Percentiles rank a stretch among this genome's conserved stretches.
Conservation (phyloP, 1,140 invertebrate genomes). For the Diorhabda elongata region DNA sequence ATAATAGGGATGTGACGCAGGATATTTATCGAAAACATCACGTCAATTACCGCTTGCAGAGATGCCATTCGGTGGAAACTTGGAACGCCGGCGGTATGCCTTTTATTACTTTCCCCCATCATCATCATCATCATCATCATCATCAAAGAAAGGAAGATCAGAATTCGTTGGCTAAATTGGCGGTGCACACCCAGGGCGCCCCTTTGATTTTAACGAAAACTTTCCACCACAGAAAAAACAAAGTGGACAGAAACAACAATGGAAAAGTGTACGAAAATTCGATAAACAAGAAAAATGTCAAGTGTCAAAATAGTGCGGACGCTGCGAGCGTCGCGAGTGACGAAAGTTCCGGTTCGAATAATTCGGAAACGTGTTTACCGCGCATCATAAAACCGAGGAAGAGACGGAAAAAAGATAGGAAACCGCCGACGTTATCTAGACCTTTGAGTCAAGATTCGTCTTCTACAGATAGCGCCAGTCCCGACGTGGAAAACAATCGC, state of each 20-base stretch:
- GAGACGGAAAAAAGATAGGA: slow-evolving; percentile 82
- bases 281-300: slow-evolving; percentile 37
- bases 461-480: slow-evolving; percentile 47
- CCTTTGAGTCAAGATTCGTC: slow-evolving; percentile 45
- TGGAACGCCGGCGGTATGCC: slow-evolving; percentile 43
- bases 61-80: slow-evolving; percentile 41
- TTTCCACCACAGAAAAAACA: slow-evolving; percentile 41
- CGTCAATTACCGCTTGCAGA: slow-evolving; percentile 31
- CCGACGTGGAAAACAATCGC: slow-evolving; percentile 48
- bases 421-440: slow-evolving; percentile 52
- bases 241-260: slow-evolving; percentile 33
- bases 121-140: slow-evolving; percentile 36
- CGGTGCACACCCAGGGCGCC: slow-evolving; percentile 72
- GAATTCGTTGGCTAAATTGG: slow-evolving; percentile 59
- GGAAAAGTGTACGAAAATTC: slow-evolving; percentile 27
- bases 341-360: slow-evolving; percentile 66
- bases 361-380: slow-evolving; percentile 74
- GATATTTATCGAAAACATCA: slow-evolving; percentile 46
- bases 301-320: slow-evolving; percentile 49
- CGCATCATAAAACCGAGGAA: slow-evolving; percentile 85
- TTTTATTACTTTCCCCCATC: slow-evolving; percentile 38
- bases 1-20: slow-evolving; percentile 35
- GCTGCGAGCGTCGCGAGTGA: slow-evolving; percentile 69
- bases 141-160: slow-evolving; percentile 26
- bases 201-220: slow-evolving; percentile 65